Percentiles rank a stretch among this genome's conserved stretches.
phyloP scores from a whole-genome alignment of 1,140 invertebrate genomes.

The Oreohelix idahoensis region DNA sequence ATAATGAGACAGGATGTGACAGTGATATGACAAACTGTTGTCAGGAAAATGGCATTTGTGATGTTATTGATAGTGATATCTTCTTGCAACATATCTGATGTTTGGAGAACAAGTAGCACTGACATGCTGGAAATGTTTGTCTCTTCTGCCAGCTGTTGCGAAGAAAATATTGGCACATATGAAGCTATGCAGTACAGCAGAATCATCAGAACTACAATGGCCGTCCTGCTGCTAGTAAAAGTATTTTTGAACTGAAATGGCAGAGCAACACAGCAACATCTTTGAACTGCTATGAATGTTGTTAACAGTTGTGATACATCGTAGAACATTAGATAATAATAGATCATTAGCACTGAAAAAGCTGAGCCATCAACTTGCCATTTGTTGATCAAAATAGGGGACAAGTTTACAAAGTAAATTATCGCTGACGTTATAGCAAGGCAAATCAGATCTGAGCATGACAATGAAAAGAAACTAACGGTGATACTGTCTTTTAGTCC shows the following conservation, averaged over 20 bases:
- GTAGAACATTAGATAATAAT: neutral
- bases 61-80: neutral
- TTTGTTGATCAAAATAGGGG: neutral
- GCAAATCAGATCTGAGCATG: neutral
- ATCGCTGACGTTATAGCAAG: neutral
- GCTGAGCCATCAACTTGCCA: neutral
- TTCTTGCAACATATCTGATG: neutral
- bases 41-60: neutral
- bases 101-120: neutral
- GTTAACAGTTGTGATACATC: neutral
- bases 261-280: neutral
- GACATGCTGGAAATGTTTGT: neutral
- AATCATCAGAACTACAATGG: neutral
- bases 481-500: neutral
- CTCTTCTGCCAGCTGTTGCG: neutral
- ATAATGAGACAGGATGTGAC: neutral
- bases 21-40: constrained; percentile 2
- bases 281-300: neutral
- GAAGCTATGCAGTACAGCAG: neutral
- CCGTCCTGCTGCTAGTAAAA: neutral
- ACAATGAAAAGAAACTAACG: neutral
- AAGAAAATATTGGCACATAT: neutral
- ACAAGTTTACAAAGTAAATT: neutral
- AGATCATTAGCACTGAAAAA: neutral
- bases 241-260: neutral